Evolutionary conservation across 35 echinoderm and acorn worm genomes (phyloP).

Genomic region (Heliocidaris erythrogramma): DNA sequence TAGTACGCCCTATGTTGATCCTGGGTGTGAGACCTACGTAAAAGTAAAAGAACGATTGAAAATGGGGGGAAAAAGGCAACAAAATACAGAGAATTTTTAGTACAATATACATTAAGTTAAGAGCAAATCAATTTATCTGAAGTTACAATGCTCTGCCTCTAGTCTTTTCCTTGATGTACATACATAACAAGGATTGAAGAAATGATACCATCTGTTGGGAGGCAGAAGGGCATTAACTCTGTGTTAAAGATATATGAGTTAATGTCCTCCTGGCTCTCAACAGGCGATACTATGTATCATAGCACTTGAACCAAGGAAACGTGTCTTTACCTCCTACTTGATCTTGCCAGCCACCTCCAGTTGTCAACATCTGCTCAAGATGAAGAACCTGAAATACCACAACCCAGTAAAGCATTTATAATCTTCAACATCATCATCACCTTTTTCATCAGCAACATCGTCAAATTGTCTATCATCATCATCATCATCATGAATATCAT

Average conservation of each 20-base stretch:
- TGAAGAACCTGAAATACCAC: constrained; percentile 69
- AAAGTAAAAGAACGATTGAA: not conserved
- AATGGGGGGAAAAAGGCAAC: no score
- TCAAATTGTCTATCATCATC: constrained; percentile 1
- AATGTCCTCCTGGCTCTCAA: no score
- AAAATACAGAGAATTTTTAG: no score
- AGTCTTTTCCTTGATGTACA: no score
- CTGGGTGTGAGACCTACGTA: constrained; percentile 74
- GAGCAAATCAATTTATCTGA: not conserved
- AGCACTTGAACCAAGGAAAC: no score
- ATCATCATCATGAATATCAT: constrained; percentile 43
- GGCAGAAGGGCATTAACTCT: no score
- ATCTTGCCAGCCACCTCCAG: constrained; percentile 98
- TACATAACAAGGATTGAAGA: no score
- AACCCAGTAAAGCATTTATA: not conserved
- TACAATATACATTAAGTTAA: not conserved
- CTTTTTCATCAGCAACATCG: constrained; percentile 38
- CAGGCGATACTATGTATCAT: no score
- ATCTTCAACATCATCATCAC: constrained; percentile 35
- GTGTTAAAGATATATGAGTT: no score
- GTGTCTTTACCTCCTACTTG: constrained; percentile 88
- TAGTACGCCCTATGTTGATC: constrained; percentile 87
- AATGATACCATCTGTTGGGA: no score
- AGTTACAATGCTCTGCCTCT: not conserved
- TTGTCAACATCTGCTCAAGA: constrained; percentile 97